These are phyloP conservation scores for Parapristionchus giblindavisi DNA, from an alignment of 2,888 invertebrate species.

Conservation along the genomic window DNA sequence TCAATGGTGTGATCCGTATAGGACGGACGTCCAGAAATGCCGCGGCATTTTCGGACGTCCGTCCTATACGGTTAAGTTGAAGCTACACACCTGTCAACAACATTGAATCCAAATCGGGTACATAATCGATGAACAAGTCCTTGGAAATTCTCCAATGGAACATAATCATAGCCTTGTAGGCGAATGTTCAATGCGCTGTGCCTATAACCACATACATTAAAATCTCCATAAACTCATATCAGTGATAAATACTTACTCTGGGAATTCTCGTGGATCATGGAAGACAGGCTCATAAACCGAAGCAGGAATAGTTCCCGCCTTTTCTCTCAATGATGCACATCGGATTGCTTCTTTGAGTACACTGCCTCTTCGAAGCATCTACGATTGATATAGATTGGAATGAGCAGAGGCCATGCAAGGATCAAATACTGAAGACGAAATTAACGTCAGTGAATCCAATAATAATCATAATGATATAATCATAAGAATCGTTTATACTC, in stretches of 20 bases:
- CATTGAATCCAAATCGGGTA: slow-evolving; percentile 56
- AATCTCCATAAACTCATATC: neutral
- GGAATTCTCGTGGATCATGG: slow-evolving; percentile 55
- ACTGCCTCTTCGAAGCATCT: slow-evolving; percentile 16
- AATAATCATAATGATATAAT: neutral
- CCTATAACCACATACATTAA: slow-evolving; percentile 39
- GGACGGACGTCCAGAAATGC: too few species aligned
- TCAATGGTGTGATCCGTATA: too few species aligned
- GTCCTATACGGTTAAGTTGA: slow-evolving; percentile 26
- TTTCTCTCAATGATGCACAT: slow-evolving; percentile 54
- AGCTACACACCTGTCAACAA: slow-evolving; percentile 59
- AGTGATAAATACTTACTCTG: slow-evolving; percentile 49
- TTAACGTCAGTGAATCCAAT: neutral
- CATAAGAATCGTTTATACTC: slow-evolving; percentile 1
- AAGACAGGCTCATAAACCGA: slow-evolving; percentile 60
- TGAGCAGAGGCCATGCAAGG: neutral
- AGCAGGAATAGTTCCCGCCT: slow-evolving; percentile 39
- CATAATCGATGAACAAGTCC: slow-evolving; percentile 60
- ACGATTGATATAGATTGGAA: neutral
- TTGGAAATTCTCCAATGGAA: slow-evolving; percentile 64
- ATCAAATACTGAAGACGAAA: neutral
- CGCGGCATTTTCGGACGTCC: too few species aligned
- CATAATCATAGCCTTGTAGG: slow-evolving; percentile 63
- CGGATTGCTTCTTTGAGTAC: neutral
- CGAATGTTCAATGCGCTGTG: slow-evolving; percentile 58